Percentiles rank a stretch among this genome's conserved stretches.
phyloP scores from a whole-genome alignment of 2,797 vertebrate species.

The Lepidocolaptes lacrymiger region DNA sequence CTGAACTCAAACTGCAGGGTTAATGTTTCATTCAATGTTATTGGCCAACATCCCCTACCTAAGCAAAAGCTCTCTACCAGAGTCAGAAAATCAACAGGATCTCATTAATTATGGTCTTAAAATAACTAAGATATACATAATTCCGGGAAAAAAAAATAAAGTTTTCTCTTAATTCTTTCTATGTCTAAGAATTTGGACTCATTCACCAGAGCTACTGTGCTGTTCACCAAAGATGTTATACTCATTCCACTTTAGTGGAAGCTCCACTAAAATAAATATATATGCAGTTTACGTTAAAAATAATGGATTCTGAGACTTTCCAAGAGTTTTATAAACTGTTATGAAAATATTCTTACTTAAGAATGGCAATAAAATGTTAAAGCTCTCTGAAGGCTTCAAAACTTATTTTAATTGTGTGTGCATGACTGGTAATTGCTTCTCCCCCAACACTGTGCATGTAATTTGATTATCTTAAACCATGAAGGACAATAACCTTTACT shows the following conservation, averaged over 20 bases:
- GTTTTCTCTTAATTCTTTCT: background rate
- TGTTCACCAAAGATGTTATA: background rate
- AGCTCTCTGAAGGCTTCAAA: conserved; percentile 14
- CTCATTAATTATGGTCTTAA: background rate
- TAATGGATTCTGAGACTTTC: background rate
- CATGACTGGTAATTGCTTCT: conserved; percentile 29
- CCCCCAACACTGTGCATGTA: background rate
- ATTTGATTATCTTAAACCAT: conserved; percentile 53
- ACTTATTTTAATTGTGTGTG: conserved; percentile 37
- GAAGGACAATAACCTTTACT: conserved; percentile 47
- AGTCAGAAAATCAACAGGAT: background rate
- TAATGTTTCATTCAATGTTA: background rate
- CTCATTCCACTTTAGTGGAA: background rate
- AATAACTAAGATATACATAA: background rate
- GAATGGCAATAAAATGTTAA: background rate
- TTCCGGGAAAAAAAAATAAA: rapidly evolving
- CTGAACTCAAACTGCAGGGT: background rate
- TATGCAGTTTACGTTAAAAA: background rate
- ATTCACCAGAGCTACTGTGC: background rate
- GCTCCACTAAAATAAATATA: background rate
- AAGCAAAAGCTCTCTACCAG: background rate
- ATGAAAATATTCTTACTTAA: background rate
- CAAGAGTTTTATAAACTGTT: background rate
- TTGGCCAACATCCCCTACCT: background rate
- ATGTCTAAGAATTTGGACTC: background rate